Percentiles rank a stretch among this genome's conserved stretches.
These are phyloP conservation scores for Agriotes lineatus DNA, from an alignment of 2,888 invertebrate species.

Conservation along the genomic window DNA sequence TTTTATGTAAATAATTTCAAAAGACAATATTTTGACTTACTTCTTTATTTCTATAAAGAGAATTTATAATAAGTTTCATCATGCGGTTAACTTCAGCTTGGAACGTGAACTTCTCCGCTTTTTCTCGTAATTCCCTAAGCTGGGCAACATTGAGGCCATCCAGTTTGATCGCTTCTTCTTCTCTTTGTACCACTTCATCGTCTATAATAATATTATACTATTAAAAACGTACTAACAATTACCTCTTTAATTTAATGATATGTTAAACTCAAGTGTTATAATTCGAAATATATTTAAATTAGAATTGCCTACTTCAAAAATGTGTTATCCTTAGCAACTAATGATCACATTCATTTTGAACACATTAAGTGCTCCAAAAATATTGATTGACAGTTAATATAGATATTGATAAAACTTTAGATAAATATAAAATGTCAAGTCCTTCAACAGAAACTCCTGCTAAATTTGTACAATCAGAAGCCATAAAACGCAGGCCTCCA, in stretches of 20 bases:
- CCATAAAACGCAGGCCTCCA: constrained; percentile 43
- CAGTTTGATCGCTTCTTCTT: constrained; percentile 96
- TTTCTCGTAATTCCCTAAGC: constrained; percentile 90
- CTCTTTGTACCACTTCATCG: constrained; percentile 89
- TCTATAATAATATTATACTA: constrained; percentile 69
- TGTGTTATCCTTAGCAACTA: too few species aligned
- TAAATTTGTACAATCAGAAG: constrained; percentile 26
- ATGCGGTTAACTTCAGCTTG: constrained; percentile 99
- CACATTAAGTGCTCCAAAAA: neutral
- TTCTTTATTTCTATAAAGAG: constrained; percentile 98
- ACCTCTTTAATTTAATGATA: too few species aligned
- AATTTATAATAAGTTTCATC: constrained; percentile 99
- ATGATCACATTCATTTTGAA: too few species aligned
- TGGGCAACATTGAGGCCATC: constrained; percentile 96
- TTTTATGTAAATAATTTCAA: constrained; percentile 44
- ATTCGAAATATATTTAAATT: too few species aligned
- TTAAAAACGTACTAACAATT: neutral
- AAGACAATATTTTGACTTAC: too few species aligned
- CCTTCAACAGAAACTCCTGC: constrained; percentile 28
- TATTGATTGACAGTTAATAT: constrained; percentile 29
- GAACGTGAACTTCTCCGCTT: constrained; percentile 90
- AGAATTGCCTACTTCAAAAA: too few species aligned
- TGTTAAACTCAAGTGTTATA: too few species aligned
- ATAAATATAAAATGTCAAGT: constrained; percentile 50
- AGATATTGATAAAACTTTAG: constrained; percentile 49